Evolutionary conservation across 2,888 invertebrate species (phyloP).

Genomic region (Entomobrya proxima): DNA sequence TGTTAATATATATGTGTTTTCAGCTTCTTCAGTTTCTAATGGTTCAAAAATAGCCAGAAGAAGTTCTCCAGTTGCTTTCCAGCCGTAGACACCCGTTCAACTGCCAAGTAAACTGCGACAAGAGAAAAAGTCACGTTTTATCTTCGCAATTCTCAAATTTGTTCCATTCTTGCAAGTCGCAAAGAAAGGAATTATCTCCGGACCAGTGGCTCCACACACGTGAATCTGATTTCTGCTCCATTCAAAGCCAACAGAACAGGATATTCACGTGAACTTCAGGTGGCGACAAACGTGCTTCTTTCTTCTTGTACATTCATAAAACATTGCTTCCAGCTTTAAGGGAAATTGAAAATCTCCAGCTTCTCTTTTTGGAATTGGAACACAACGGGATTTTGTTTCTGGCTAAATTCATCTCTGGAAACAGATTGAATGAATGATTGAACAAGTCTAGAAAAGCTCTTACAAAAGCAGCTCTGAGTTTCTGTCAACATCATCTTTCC

Average conservation of each 20-base stretch:
- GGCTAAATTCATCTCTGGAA: not conserved
- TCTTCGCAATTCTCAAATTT: not conserved
- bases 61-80: too few relatives aligned
- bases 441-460: too few relatives aligned
- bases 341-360: too few relatives aligned
- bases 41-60: too few relatives aligned
- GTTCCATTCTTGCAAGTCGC: not conserved
- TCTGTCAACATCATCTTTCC: not conserved
- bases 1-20: too few relatives aligned
- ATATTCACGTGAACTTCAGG: not conserved
- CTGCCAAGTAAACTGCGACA: too few relatives aligned
- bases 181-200: not conserved
- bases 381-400: not conserved
- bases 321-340: too few relatives aligned
- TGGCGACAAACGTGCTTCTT: not conserved
- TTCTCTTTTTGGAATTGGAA: not conserved
- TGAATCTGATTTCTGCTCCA: not conserved
- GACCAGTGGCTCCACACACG: not conserved
- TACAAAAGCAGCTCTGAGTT: too few relatives aligned
- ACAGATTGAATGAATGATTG: constrained; percentile 1
- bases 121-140: not conserved
- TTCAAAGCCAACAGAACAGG: not conserved
- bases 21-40: too few relatives aligned
- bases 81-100: too few relatives aligned
- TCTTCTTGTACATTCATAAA: too few relatives aligned